Conservation (phyloP, 2,888 invertebrate genomes). For the Cepaea hortensis region DNA sequence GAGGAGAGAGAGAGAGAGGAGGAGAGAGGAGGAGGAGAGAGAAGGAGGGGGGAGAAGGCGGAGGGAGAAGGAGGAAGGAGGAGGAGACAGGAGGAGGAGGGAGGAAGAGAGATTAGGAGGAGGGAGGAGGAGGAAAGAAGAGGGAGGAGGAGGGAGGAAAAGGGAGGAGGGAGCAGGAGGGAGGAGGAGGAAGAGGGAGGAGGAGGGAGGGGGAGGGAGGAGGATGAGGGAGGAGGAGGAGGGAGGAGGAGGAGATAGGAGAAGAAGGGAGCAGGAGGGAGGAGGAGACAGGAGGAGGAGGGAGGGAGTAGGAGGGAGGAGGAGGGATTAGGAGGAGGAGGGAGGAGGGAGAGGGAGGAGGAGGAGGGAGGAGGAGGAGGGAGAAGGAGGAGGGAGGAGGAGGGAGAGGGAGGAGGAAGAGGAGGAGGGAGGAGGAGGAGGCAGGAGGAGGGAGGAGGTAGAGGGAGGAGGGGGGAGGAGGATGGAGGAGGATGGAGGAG, state of each 20-base stretch:
- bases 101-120: slow-evolving; percentile 39
- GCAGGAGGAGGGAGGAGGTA: too few species aligned
- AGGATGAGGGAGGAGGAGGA: too few species aligned
- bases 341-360: slow-evolving; percentile 5
- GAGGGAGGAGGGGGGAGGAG: too few species aligned
- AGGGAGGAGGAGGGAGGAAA: slow-evolving; percentile 43
- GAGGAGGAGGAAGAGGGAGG: too few species aligned
- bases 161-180: slow-evolving; percentile 20
- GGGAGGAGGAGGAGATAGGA: too few species aligned
- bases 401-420: not conserved
- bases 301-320: too few species aligned
- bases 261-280: too few species aligned
- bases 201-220: too few species aligned
- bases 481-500: too few species aligned
- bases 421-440: not conserved
- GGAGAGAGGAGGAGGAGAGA: not conserved
- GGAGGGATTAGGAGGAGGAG: too few species aligned
- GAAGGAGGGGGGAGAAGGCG: too few species aligned
- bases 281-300: too few species aligned
- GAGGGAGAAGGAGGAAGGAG: not conserved
- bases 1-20: not conserved
- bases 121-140: slow-evolving; percentile 45
- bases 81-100: slow-evolving; percentile 25
- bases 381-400: not conserved
- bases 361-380: slow-evolving; percentile 14